These are phyloP conservation scores for Typhlichthys eigenmanni DNA, from an alignment of 2,797 vertebrate genomes.

Conservation along the genomic window DNA sequence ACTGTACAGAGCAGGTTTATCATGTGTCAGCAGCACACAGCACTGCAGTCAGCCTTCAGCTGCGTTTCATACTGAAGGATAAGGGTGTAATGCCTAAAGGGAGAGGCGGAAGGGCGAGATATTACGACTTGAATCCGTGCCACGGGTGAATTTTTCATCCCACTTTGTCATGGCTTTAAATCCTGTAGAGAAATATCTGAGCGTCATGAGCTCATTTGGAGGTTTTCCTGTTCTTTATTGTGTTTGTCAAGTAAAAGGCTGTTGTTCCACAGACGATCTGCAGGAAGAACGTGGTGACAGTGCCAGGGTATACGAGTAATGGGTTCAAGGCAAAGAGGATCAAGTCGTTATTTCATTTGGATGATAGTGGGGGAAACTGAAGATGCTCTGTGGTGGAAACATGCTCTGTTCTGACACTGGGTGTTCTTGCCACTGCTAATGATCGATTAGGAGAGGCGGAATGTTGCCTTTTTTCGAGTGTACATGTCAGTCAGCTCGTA, in stretches of 20 bases:
- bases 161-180: constrained; percentile 2
- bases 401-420: constrained; percentile 1
- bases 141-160: constrained; percentile 23
- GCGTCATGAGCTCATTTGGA: neutral
- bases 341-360: constrained; percentile 27
- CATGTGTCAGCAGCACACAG: neutral
- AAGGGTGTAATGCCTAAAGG: constrained; percentile 16
- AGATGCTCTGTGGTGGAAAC: constrained; percentile 14
- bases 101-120: constrained; percentile 12
- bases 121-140: constrained; percentile 7
- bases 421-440: constrained; percentile 16
- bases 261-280: constrained; percentile 29
- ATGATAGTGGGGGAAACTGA: neutral
- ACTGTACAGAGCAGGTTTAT: constrained; percentile 25
- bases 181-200: constrained; percentile 10
- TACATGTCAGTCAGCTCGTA: too few species aligned
- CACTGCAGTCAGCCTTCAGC: constrained; percentile 20
- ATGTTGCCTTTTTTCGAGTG: too few species aligned
- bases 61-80: constrained; percentile 29
- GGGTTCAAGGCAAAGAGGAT: constrained; percentile 43
- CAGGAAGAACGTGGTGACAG: constrained; percentile 39
- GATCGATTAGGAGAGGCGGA: constrained; percentile 6
- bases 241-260: constrained; percentile 21
- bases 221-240: constrained; percentile 5
- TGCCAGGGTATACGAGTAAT: constrained; percentile 30